Conservation (phyloP, 1,140 invertebrate species). For the Diachasma alloeum region DNA sequence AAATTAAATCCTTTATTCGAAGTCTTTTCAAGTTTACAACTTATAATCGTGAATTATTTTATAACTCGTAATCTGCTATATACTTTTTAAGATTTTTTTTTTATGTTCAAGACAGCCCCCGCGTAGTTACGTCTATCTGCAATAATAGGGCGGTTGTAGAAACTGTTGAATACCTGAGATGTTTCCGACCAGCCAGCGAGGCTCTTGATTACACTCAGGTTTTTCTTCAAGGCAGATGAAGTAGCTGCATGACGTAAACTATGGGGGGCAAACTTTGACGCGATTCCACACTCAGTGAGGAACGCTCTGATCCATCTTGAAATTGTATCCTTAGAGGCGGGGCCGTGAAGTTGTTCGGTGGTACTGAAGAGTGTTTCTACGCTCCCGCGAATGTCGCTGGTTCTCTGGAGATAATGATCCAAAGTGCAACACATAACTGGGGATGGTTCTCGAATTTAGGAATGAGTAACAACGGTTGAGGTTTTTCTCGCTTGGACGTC, state of each 20-base stretch:
- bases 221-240: slow-evolving; percentile 9
- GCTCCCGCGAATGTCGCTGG: neutral
- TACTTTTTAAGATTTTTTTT: neutral
- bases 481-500: slow-evolving; percentile 7
- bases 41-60: neutral
- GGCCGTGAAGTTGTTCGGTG: neutral
- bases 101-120: neutral
- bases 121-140: slow-evolving; percentile 7
- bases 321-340: slow-evolving; percentile 18
- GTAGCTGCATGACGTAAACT: slow-evolving; percentile 23
- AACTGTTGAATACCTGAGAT: slow-evolving; percentile 19
- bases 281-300: slow-evolving; percentile 13
- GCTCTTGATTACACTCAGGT: slow-evolving; percentile 13
- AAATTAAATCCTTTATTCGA: neutral
- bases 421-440: slow-evolving; percentile 21
- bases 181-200: slow-evolving; percentile 14
- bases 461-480: slow-evolving; percentile 20
- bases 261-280: slow-evolving; percentile 15
- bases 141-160: slow-evolving; percentile 27
- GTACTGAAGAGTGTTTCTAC: slow-evolving; percentile 13
- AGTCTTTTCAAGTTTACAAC: neutral
- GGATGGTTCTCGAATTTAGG: slow-evolving; percentile 15
- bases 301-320: slow-evolving; percentile 22
- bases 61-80: neutral
- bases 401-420: slow-evolving; percentile 10